phyloP scores from a whole-genome alignment of 2,797 vertebrate species.

The Clamator glandarius region DNA sequence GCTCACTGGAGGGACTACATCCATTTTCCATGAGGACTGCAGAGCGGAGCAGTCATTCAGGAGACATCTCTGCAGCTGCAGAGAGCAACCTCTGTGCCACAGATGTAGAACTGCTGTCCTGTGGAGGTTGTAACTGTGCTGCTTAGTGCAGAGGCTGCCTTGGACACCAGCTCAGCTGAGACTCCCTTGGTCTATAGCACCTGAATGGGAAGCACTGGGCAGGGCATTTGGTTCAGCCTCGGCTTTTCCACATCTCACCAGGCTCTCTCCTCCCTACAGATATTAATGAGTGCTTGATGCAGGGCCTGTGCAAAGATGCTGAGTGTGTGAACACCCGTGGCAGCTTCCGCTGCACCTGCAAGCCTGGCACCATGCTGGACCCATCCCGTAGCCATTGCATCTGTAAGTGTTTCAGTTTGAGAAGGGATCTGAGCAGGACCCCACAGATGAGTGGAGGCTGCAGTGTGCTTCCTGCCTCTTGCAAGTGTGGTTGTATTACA shows the following conservation, averaged over 20 bases:
- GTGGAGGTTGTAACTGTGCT: rapidly evolving
- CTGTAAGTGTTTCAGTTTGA: constrained; percentile 84
- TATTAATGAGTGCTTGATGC: constrained; percentile 91
- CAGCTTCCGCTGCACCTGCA: constrained; percentile 93
- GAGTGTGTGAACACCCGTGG: constrained; percentile 94
- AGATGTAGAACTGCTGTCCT: neutral
- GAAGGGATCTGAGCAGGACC: neutral
- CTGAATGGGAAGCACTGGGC: neutral
- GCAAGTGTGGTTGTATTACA: neutral
- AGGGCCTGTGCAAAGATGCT: constrained; percentile 89
- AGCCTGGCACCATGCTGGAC: constrained; percentile 89
- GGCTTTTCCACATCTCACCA: neutral
- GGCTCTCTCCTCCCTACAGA: constrained; percentile 76
- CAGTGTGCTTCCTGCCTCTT: neutral
- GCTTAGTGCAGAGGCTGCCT: neutral
- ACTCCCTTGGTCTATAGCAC: rapidly evolving
- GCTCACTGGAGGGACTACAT: rapidly evolving
- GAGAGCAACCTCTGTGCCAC: neutral
- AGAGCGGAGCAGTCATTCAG: neutral
- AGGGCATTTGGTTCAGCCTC: neutral
- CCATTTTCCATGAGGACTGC: neutral
- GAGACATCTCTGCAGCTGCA: neutral
- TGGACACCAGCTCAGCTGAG: neutral
- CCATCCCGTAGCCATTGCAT: constrained; percentile 93
- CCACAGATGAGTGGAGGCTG: neutral